Evolutionary conservation across 2,113 vertebrate species (phyloP).

Genomic region (Tonatia bakeri): DNA sequence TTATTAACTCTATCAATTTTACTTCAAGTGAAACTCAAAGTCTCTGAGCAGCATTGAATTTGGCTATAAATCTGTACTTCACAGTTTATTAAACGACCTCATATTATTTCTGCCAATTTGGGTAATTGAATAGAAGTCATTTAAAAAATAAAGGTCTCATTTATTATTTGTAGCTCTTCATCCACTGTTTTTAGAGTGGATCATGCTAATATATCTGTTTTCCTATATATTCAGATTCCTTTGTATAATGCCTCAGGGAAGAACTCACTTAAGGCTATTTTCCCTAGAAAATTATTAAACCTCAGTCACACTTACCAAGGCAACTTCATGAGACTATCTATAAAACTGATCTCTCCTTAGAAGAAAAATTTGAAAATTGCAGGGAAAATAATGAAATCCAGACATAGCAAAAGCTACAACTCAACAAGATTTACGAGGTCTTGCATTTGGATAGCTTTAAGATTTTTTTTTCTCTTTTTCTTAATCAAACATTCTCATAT

Average conservation of each 20-base stretch:
- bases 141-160: neutral
- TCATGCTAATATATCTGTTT: neutral
- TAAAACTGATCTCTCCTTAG: conserved; percentile 18
- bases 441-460: neutral
- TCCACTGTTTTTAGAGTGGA: neutral
- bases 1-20: neutral
- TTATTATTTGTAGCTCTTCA: neutral
- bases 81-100: neutral
- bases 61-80: neutral
- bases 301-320: neutral
- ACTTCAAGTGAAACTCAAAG: neutral
- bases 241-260: neutral
- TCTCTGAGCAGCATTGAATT: neutral
- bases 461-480: neutral
- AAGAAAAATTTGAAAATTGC: neutral
- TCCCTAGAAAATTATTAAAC: conserved; percentile 33
- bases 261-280: neutral
- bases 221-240: neutral
- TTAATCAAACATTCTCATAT: conserved; percentile 15
- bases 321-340: conserved; percentile 21
- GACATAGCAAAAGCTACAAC: conserved; percentile 7
- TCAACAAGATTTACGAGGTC: neutral
- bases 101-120: neutral
- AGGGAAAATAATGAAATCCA: conserved; percentile 43
- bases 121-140: neutral